Evolutionary conservation across 1,140 invertebrate species (phyloP).

Genomic region (Drosophila aff.): DNA sequence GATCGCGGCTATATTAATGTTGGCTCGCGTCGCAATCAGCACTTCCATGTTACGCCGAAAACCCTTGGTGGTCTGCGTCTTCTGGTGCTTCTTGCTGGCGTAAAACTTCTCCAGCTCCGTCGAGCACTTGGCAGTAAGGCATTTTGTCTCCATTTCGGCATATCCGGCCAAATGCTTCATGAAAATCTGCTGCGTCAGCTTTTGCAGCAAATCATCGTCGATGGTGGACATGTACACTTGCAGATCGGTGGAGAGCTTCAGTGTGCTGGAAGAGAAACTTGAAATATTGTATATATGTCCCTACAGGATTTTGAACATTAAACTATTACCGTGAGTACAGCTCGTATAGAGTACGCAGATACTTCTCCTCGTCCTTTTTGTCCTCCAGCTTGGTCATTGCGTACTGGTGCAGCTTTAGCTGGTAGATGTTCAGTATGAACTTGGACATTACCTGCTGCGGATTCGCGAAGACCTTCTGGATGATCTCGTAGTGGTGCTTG

Average conservation of each 20-base stretch:
- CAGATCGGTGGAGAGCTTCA: slow-evolving; percentile 90
- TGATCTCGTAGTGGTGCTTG: slow-evolving; percentile 94
- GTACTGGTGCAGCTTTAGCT: slow-evolving; percentile 95
- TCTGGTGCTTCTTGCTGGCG: slow-evolving; percentile 97
- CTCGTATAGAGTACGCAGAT: slow-evolving; percentile 94
- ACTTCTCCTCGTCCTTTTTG: slow-evolving; percentile 92
- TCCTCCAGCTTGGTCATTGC: slow-evolving; percentile 92
- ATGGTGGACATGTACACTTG: slow-evolving; percentile 91
- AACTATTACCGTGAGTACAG: slow-evolving; percentile 90
- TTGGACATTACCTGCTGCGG: slow-evolving; percentile 99
- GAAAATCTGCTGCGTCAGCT: slow-evolving; percentile 94
- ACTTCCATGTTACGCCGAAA: slow-evolving; percentile 96
- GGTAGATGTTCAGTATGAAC: slow-evolving; percentile 98
- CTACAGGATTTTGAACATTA: background rate
- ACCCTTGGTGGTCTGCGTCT: slow-evolving; percentile 96
- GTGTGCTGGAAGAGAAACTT: slow-evolving; percentile 86
- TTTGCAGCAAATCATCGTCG: slow-evolving; percentile 92
- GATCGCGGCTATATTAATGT: slow-evolving; percentile 96
- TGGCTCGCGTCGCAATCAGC: slow-evolving; percentile 94
- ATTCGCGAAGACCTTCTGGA: slow-evolving; percentile 97
- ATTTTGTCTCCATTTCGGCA: slow-evolving; percentile 90
- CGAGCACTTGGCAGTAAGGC: slow-evolving; percentile 91
- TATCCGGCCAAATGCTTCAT: slow-evolving; percentile 92
- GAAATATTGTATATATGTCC: background rate
- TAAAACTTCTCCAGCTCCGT: slow-evolving; percentile 94